phyloP scores from a whole-genome alignment of 2,888 invertebrate genomes.

The Pseudococcus longispinus region DNA sequence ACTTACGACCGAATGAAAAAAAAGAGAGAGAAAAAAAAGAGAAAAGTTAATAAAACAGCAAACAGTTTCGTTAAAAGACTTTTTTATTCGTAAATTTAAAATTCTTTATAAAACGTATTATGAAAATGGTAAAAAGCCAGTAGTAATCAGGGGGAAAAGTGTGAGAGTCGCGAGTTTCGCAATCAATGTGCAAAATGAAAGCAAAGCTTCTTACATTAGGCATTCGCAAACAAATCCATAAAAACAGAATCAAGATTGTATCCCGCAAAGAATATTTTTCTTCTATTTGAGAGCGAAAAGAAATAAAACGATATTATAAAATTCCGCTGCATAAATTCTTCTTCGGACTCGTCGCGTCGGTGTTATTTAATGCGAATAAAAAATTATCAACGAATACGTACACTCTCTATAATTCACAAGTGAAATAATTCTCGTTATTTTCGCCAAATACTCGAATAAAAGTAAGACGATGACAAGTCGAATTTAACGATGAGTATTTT shows the following conservation, averaged over 20 bases:
- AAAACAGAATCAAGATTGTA: conserved; percentile 29
- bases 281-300: neutral
- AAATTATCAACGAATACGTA: neutral
- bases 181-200: conserved; percentile 13
- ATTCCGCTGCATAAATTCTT: conserved; percentile 13
- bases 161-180: neutral
- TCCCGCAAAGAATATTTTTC: conserved; percentile 15
- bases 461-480: neutral
- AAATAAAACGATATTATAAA: conserved; percentile 29
- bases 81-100: conserved; percentile 37
- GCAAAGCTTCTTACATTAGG: conserved; percentile 6
- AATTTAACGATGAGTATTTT: neutral
- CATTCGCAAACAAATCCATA: conserved; percentile 35
- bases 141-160: neutral
- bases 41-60: conserved; percentile 24
- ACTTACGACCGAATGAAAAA: neutral
- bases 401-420: neutral
- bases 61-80: conserved; percentile 13
- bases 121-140: conserved; percentile 8
- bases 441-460: neutral
- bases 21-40: neutral
- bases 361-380: neutral
- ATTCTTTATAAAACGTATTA: conserved; percentile 23
- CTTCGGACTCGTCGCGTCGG: neutral
- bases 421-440: neutral